Evolutionary conservation across 92 coral and sea anemone genomes (phyloP).

Genomic region (Parazoanthus darwini): DNA sequence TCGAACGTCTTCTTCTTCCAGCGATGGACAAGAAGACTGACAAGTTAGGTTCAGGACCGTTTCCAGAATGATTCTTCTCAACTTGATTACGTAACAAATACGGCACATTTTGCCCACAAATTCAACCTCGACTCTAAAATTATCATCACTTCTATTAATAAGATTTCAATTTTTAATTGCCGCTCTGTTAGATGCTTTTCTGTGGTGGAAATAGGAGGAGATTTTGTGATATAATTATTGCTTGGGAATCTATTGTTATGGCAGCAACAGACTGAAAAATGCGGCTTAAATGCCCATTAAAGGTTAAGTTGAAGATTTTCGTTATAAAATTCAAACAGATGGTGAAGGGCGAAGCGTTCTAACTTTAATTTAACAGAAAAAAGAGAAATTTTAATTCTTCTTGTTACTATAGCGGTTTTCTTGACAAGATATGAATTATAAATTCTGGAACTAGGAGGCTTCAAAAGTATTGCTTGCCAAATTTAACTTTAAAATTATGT

Average conservation of each 20-base stretch:
- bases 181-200: background rate
- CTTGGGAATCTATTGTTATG: background rate
- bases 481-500: too few species aligned
- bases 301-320: too few species aligned
- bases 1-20: conserved; percentile 3
- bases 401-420: background rate
- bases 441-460: background rate
- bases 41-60: background rate
- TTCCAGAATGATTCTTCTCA: background rate
- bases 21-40: background rate
- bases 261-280: background rate
- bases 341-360: too few species aligned
- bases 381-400: background rate
- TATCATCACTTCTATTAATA: conserved; percentile 19
- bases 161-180: conserved; percentile 13
- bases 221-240: background rate
- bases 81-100: background rate
- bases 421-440: background rate
- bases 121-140: conserved; percentile 27
- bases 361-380: background rate
- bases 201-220: conserved; percentile 18
- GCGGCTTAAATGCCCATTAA: background rate
- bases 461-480: background rate
- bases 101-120: background rate
- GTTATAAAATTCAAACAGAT: too few species aligned